Conservation (phyloP, 2,797 vertebrate genomes). For the Rhabdophis nuchalis region DNA sequence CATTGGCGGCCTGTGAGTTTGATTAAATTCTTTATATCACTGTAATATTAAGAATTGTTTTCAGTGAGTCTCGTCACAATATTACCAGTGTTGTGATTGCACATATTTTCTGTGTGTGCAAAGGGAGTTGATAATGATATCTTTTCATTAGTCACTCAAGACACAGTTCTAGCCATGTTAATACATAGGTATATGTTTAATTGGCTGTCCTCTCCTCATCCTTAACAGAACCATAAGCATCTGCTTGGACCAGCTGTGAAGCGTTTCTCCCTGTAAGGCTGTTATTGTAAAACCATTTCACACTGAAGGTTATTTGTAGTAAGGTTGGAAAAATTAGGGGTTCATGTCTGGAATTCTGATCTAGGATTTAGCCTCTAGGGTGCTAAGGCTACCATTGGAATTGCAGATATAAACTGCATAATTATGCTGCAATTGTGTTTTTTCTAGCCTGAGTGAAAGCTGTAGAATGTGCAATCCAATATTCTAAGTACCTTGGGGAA, state of each 20-base stretch:
- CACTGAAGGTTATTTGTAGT: slow-evolving; percentile 3
- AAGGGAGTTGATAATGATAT: background rate
- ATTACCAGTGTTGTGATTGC: background rate
- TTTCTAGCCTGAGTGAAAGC: slow-evolving; percentile 32
- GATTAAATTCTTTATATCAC: background rate
- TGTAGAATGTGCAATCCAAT: slow-evolving; percentile 32
- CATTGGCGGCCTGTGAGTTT: background rate
- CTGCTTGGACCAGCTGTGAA: slow-evolving; percentile 6
- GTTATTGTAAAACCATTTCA: background rate
- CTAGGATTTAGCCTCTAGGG: slow-evolving; percentile 12
- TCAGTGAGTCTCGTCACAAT: background rate
- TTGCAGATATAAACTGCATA: slow-evolving; percentile 38
- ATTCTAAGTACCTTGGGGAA: slow-evolving; percentile 49
- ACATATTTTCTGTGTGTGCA: background rate
- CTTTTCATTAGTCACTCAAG: background rate
- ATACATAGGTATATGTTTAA: slow-evolving; percentile 1
- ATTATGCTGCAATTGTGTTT: slow-evolving; percentile 38
- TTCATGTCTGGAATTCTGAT: slow-evolving; percentile 19
- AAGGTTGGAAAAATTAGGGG: slow-evolving; percentile 34
- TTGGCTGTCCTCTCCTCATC: background rate
- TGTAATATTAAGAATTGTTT: background rate
- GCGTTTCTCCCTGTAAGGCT: background rate
- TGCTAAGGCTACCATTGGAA: slow-evolving; percentile 38
- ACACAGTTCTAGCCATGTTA: background rate
- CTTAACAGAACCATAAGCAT: background rate